A percentile compares a stretch with the other conserved stretches of the same genome.
Conservation (phyloP, 2,888 invertebrate species). For the Pandemis heparana region DNA sequence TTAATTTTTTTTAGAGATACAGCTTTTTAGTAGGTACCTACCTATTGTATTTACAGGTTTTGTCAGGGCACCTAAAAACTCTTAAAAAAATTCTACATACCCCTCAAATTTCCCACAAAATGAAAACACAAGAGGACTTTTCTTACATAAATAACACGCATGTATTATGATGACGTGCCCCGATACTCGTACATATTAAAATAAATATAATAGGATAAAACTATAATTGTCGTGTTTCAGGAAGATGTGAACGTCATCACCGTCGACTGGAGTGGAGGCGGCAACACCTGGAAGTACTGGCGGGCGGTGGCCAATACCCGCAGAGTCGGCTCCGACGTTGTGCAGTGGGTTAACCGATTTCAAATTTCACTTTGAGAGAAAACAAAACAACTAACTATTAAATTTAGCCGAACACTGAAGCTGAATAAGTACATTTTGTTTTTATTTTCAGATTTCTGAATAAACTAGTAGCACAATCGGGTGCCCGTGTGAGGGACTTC, state of each 20-base stretch:
- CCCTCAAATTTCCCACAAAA: no score
- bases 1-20: no score
- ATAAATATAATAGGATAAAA: no score
- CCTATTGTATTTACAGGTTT: no score
- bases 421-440: background rate
- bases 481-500: conserved; percentile 69
- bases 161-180: no score
- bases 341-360: conserved; percentile 62
- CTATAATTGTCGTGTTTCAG: conserved; percentile 67
- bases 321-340: conserved; percentile 83
- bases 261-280: conserved; percentile 88
- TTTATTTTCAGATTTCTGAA: conserved; percentile 73
- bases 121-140: no score
- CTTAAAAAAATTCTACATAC: no score
- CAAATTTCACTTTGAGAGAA: background rate
- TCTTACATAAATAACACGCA: no score
- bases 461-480: conserved; percentile 72
- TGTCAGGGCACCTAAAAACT: no score
- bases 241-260: conserved; percentile 87
- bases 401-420: background rate
- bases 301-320: conserved; percentile 86
- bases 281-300: conserved; percentile 87
- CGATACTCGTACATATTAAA: no score
- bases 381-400: background rate
- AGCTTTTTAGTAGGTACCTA: no score